phyloP scores from a whole-genome alignment of 2,797 vertebrate genomes.

The Lycodopsis pacificus region DNA sequence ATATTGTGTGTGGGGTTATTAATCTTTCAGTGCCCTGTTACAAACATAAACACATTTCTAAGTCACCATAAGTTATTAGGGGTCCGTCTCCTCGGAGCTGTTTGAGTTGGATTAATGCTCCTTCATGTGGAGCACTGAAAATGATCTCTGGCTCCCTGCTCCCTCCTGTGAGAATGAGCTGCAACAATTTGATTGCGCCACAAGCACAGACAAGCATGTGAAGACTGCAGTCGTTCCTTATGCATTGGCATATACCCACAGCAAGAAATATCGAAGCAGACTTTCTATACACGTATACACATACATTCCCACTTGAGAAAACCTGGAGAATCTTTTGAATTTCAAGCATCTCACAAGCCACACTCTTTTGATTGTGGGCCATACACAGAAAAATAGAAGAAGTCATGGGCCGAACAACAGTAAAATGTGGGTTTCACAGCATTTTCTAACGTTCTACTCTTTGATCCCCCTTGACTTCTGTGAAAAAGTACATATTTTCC shows the following conservation, averaged over 20 bases:
- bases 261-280: constrained; percentile 3
- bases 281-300: neutral
- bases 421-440: neutral
- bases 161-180: constrained; percentile 56
- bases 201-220: constrained; percentile 14
- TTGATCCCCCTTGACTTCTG: neutral
- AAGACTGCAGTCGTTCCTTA: constrained; percentile 14
- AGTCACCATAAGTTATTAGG: constrained; percentile 76
- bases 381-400: neutral
- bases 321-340: constrained; percentile 21
- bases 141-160: constrained; percentile 51
- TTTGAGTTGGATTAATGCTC: constrained; percentile 75
- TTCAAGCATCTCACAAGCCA: constrained; percentile 11
- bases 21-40: constrained; percentile 69
- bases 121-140: constrained; percentile 65
- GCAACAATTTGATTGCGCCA: constrained; percentile 36
- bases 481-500: neutral
- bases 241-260: constrained; percentile 21
- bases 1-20: constrained; percentile 63
- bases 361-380: neutral
- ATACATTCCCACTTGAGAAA: constrained; percentile 14
- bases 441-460: too few relatives aligned
- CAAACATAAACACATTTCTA: constrained; percentile 77
- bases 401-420: too few relatives aligned
- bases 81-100: constrained; percentile 66